A percentile compares a stretch with the other conserved stretches of the same genome.
Conservation (phyloP, 2,888 invertebrate genomes). For the Adelognathus sp. region DNA sequence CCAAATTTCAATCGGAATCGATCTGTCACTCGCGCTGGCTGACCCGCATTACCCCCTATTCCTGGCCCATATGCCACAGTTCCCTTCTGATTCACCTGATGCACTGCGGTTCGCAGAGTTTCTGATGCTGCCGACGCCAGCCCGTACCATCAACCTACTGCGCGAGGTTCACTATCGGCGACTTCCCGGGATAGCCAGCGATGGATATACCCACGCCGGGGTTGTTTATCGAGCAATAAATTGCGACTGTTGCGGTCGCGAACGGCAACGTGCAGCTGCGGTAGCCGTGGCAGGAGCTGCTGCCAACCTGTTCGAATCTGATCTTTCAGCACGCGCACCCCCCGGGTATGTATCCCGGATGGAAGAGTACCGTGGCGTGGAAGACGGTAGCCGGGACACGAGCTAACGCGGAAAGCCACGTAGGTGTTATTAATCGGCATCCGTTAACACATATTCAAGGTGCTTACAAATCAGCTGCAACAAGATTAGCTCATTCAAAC, state of each 20-base stretch:
- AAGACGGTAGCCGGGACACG: constrained; percentile 1
- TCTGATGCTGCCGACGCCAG: constrained; percentile 6
- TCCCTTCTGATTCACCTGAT: not conserved
- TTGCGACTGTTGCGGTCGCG: constrained; percentile 60
- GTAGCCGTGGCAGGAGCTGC: constrained; percentile 10
- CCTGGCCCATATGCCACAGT: not conserved
- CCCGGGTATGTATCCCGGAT: constrained; percentile 3
- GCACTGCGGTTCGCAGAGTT: constrained; percentile 1
- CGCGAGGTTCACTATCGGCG: constrained; percentile 33
- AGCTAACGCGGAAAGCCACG: not conserved
- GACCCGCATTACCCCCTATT: not conserved
- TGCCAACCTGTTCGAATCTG: constrained; percentile 33
- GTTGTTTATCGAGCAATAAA: constrained; percentile 73
- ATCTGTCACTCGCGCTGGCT: not conserved
- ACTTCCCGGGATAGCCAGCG: constrained; percentile 53
- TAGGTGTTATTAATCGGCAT: not conserved
- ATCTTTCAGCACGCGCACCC: constrained; percentile 44
- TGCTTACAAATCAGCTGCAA: not conserved
- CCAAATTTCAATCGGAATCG: not conserved
- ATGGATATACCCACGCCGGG: constrained; percentile 52
- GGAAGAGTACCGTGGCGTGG: not conserved
- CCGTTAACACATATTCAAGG: not conserved
- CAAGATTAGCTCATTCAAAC: not conserved
- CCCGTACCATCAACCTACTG: not conserved
- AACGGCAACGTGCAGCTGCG: not conserved